phyloP scores from a whole-genome alignment of 2,888 invertebrate genomes.

The Dorcus hopei region DNA sequence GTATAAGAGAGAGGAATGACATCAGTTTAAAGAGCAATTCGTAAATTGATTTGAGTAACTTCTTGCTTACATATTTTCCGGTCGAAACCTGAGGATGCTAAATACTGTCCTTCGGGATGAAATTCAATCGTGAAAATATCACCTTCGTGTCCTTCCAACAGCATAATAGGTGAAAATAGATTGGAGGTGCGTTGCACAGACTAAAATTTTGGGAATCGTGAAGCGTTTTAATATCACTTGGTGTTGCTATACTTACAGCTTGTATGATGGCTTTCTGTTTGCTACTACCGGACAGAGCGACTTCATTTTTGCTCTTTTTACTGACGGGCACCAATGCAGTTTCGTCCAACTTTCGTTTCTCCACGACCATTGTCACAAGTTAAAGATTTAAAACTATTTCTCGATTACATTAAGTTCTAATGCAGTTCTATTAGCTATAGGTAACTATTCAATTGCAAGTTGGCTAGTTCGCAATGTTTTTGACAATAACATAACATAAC shows the following conservation, averaged over 20 bases:
- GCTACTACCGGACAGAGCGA: constrained; percentile 61
- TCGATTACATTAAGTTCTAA: no score
- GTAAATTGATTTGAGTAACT: no score
- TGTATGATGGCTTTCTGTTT: constrained; percentile 75
- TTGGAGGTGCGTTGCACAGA: constrained; percentile 81
- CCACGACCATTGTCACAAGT: constrained; percentile 41
- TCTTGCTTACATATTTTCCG: constrained; percentile 82
- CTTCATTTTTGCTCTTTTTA: constrained; percentile 70
- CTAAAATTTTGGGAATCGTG: constrained; percentile 35
- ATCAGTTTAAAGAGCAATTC: no score
- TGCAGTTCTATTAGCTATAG: no score
- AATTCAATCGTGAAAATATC: constrained; percentile 93
- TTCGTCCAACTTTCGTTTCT: constrained; percentile 65
- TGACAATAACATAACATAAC: no score
- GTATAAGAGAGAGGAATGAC: no score
- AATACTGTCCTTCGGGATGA: constrained; percentile 92
- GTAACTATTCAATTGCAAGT: no score
- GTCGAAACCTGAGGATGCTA: constrained; percentile 95
- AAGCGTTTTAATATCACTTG: background rate
- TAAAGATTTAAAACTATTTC: background rate
- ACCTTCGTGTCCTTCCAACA: constrained; percentile 93
- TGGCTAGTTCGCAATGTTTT: no score
- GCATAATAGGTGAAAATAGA: constrained; percentile 90
- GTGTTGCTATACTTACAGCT: constrained; percentile 55
- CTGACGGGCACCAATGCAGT: constrained; percentile 58